A percentile compares a stretch with the other conserved stretches of the same genome.
phyloP scores from a whole-genome alignment of 92 coral and sea anemone genomes.

The Parazoanthus darwini region DNA sequence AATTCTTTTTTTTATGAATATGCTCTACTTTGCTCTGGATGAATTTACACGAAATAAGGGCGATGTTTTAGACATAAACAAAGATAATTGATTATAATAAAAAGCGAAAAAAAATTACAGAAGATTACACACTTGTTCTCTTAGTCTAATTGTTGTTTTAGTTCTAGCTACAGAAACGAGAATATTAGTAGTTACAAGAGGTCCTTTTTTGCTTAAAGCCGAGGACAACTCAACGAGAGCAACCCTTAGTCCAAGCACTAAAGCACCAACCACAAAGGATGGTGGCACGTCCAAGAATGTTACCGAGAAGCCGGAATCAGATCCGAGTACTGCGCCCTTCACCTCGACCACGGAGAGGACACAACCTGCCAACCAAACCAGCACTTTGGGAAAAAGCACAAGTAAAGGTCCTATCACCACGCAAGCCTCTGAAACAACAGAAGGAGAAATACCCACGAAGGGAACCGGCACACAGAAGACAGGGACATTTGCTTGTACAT shows the following conservation, averaged over 20 bases:
- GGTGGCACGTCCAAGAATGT: background rate
- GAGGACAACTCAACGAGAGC: background rate
- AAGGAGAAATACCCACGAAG: background rate
- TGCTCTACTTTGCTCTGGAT: background rate
- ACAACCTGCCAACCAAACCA: background rate
- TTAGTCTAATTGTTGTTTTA: too few species aligned
- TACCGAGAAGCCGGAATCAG: background rate
- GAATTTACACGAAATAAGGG: too few species aligned
- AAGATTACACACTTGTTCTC: too few species aligned
- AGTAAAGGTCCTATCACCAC: background rate
- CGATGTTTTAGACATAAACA: too few species aligned
- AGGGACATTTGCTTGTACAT: background rate
- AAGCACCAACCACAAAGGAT: conserved; percentile 2
- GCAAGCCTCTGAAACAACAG: background rate
- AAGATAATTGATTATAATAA: too few species aligned
- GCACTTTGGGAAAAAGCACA: background rate
- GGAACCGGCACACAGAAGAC: background rate
- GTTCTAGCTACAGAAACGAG: background rate
- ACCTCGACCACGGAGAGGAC: background rate
- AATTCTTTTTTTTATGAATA: too few species aligned
- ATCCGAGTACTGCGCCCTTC: background rate
- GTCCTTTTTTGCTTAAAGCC: background rate
- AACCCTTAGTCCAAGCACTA: background rate
- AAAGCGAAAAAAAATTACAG: too few species aligned
- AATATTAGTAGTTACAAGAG: too few species aligned